Conservation (phyloP, 2,113 vertebrate species). For the Girardinichthys multiradiatus region DNA sequence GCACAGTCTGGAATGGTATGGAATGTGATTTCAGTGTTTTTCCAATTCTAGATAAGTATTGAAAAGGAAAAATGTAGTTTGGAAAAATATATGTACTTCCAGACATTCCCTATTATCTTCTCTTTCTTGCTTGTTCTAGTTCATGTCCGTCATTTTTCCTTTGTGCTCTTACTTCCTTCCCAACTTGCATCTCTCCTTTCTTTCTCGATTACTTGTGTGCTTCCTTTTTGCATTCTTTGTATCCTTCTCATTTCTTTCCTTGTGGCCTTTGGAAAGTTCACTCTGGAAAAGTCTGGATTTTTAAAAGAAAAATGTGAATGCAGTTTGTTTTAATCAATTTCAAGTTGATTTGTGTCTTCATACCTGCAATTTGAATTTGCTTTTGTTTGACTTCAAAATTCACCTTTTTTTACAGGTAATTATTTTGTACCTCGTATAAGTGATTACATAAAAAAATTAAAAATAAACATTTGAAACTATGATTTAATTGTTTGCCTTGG, state of each 20-base stretch:
- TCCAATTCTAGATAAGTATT: not conserved
- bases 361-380: not conserved
- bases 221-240: not conserved
- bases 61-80: not conserved
- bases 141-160: not conserved
- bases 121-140: not conserved
- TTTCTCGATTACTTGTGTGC: not conserved
- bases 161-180: not conserved
- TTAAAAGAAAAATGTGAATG: not conserved
- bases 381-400: not conserved
- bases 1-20: not conserved
- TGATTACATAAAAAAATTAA: slow-evolving; percentile 17
- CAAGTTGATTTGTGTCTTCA: not conserved
- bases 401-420: not conserved
- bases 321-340: not conserved
- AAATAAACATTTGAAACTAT: slow-evolving; percentile 50
- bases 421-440: slow-evolving; percentile 1
- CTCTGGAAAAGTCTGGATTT: not conserved
- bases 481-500: not conserved
- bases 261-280: not conserved
- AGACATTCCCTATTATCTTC: not conserved
- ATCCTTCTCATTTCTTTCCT: not conserved
- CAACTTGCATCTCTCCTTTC: not conserved
- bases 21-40: not conserved
- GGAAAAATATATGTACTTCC: not conserved